Conservation (phyloP, 2,888 invertebrate genomes). For the Baccha elongata region DNA sequence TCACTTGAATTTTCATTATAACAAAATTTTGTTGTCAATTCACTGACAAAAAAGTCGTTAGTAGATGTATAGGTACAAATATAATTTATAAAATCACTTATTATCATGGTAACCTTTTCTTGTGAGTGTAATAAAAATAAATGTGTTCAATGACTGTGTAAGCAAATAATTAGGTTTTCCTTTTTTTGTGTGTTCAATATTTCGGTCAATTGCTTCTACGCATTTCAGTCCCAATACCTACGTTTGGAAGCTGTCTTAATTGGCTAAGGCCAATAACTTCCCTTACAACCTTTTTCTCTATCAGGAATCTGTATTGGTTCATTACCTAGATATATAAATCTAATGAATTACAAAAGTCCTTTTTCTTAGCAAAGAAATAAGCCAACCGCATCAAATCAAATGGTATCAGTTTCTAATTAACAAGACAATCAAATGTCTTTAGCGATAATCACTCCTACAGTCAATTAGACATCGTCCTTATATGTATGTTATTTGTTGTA, state of each 20-base stretch:
- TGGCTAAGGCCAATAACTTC: background rate
- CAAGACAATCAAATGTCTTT: constrained; percentile 48
- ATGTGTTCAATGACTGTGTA: too few species aligned
- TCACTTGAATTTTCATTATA: too few species aligned
- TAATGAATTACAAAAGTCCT: background rate
- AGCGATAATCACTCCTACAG: constrained; percentile 38
- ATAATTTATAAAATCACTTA: too few species aligned
- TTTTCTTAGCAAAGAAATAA: background rate
- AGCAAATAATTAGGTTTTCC: background rate
- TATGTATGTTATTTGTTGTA: background rate
- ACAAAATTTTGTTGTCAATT: too few species aligned
- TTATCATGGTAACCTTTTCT: too few species aligned
- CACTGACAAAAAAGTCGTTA: too few species aligned
- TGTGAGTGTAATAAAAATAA: too few species aligned
- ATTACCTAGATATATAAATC: too few species aligned
- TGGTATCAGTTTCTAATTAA: constrained; percentile 34
- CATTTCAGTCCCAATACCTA: background rate
- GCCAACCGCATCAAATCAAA: constrained; percentile 31
- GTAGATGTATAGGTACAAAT: too few species aligned
- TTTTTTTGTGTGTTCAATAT: background rate
- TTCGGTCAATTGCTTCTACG: background rate
- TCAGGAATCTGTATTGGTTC: background rate
- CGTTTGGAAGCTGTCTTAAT: background rate
- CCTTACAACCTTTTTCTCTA: background rate
- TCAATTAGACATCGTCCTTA: constrained; percentile 14